Evolutionary conservation across 2,888 invertebrate genomes (phyloP), one percentile per base, ranked within the genome.

Genomic region (Tenthredo scrophulariae): DNA sequence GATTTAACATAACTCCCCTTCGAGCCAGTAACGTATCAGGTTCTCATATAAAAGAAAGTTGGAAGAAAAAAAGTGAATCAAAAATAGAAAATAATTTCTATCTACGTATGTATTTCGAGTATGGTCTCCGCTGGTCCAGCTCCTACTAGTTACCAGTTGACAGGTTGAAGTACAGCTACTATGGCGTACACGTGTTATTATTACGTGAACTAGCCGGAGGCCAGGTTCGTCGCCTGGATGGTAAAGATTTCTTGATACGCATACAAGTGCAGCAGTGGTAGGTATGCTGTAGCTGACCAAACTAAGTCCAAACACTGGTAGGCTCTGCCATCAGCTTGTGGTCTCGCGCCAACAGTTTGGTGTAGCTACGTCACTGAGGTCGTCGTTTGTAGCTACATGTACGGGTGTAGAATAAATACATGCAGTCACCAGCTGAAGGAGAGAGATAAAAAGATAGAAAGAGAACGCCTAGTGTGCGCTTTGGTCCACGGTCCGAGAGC

Each of bases 161-260:
- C 80, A 80, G 80, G 80, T 80, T 80, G 80, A 80, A 80, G 80
- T 80, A 80, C 62, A 62, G 80, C 80, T 80, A 62, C 58, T 80
- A 80, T 80, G n/a, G 29, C 62, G 37, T 58, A 80, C 80, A 80
- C 80, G 80, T 80, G 80, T 80, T 80, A 80, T 80, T 80, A 80
- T 80, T 80, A 80, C 80, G 58, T 80, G 80, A 80, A 80, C 62
- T 62, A 80, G 80, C 37, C 80, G 26, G 80, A 62, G 80, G 40
- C 62, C 62, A 62, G 80, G 62, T 10, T 80, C 80, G 80, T 80
- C 80, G 58, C 58, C 62, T 80, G 10, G 62, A 80, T 58, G 26
- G 80, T 80, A 62, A 80, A 80, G 80, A 80, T 80, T 80, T 62
- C 62, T 80, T 80, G 80, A 80, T 80, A 62, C 62, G 62, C 62